phyloP scores from a whole-genome alignment of 1,140 invertebrate genomes.

The Armadillidium nasatum region DNA sequence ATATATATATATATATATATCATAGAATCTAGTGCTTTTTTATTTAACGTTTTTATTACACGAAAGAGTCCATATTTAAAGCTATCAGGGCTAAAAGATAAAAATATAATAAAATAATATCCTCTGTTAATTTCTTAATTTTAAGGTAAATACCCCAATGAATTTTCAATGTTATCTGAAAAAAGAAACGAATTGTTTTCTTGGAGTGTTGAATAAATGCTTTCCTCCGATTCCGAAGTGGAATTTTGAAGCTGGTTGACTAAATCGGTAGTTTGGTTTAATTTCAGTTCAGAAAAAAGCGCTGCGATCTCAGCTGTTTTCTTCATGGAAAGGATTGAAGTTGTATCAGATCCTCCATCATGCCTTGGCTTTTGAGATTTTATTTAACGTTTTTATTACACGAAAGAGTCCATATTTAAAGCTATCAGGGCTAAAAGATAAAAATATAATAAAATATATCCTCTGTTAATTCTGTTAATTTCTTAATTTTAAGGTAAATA shows the following conservation, averaged over 20 bases:
- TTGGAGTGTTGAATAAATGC: slow-evolving; percentile 48
- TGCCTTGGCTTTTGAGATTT: slow-evolving; percentile 36
- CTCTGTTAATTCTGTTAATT: no score
- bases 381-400: no score
- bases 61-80: no score
- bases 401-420: no score
- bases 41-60: no score
- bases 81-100: no score
- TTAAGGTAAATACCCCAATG: slow-evolving; percentile 56
- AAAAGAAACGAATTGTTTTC: slow-evolving; percentile 44
- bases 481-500: slow-evolving; percentile 51
- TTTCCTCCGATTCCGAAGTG: slow-evolving; percentile 43
- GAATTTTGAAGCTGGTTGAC: slow-evolving; percentile 40
- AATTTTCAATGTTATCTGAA: slow-evolving; percentile 53
- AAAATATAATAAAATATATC: no score
- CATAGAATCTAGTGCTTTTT: no score
- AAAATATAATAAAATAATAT: no score
- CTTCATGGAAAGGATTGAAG: slow-evolving; percentile 65
- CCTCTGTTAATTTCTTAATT: no score
- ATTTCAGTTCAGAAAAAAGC: slow-evolving; percentile 67
- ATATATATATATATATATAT: no score
- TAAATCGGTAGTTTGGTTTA: slow-evolving; percentile 48
- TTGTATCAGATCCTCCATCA: slow-evolving; percentile 32
- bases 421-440: no score
- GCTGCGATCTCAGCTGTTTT: slow-evolving; percentile 82